A percentile compares a stretch with the other conserved stretches of the same genome.
Evolutionary conservation across 2,888 invertebrate species (phyloP).

Genomic region (Ditula angustiorana): DNA sequence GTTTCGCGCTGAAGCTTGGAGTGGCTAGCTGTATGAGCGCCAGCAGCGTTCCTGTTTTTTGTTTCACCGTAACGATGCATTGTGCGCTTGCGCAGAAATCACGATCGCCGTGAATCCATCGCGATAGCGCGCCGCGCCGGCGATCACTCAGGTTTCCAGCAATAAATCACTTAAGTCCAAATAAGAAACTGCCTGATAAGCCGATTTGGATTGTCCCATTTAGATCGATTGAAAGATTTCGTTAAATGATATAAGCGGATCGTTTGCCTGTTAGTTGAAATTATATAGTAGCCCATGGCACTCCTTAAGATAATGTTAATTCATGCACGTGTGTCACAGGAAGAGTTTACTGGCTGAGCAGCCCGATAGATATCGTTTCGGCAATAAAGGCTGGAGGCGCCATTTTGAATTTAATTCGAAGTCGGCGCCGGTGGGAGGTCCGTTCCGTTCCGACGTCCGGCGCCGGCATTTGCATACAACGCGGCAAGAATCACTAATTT

Average conservation of each 20-base stretch:
- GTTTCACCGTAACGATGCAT: conserved; percentile 41
- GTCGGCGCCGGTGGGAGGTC: conserved; percentile 77
- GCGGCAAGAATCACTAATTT: conserved; percentile 74
- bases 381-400: conserved; percentile 77
- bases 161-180: conserved; percentile 7
- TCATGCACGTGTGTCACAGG: conserved; percentile 67
- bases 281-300: background rate
- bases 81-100: conserved; percentile 30
- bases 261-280: background rate
- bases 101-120: conserved; percentile 5
- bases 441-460: conserved; percentile 76
- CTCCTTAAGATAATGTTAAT: conserved; percentile 57
- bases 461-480: conserved; percentile 82
- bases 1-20: no score
- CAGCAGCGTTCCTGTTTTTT: background rate
- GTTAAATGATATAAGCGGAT: background rate
- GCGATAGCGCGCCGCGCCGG: background rate
- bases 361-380: conserved; percentile 48
- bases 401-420: conserved; percentile 79
- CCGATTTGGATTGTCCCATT: conserved; percentile 3
- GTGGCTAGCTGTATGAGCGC: background rate
- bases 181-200: conserved; percentile 6
- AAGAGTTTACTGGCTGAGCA: conserved; percentile 49
- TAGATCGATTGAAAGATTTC: conserved; percentile 1
- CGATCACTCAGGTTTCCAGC: conserved; percentile 3